A percentile compares a stretch with the other conserved stretches of the same genome.
phyloP scores from a whole-genome alignment of 2,113 vertebrate species.

The Perccottus glenii region DNA sequence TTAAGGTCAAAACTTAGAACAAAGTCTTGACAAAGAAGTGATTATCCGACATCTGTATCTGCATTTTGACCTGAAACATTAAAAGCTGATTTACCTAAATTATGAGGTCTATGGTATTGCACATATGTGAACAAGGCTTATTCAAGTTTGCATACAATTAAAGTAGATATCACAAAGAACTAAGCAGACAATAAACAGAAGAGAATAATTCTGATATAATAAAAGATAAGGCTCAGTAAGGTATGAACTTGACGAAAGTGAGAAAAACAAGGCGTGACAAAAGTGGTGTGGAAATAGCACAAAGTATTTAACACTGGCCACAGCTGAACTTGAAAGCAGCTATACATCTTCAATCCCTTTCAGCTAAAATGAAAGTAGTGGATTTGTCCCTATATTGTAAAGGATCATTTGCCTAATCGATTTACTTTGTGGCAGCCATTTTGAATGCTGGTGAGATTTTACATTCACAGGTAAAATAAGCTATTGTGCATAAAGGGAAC shows the following conservation, averaged over 20 bases:
- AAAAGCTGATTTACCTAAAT: conserved; percentile 29
- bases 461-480: conserved; percentile 3
- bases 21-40: conserved; percentile 6
- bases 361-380: too few relatives aligned
- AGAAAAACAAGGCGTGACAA: too few relatives aligned
- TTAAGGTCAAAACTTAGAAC: conserved; percentile 4
- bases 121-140: conserved; percentile 56
- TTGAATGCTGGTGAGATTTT: conserved; percentile 12
- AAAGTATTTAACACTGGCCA: background rate
- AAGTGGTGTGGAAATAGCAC: too few relatives aligned
- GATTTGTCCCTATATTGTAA: background rate
- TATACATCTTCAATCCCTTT: background rate
- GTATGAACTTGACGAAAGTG: background rate
- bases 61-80: conserved; percentile 21
- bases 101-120: conserved; percentile 68
- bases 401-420: background rate
- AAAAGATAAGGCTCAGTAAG: conserved; percentile 25
- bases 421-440: background rate
- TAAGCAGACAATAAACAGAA: background rate
- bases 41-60: conserved; percentile 26
- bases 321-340: too few relatives aligned
- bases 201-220: background rate
- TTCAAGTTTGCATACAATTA: conserved; percentile 62
- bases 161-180: conserved; percentile 17
- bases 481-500: background rate